These are phyloP conservation scores for Trypoxylon attenuatum DNA, from an alignment of 2,888 invertebrate species.

Conservation along the genomic window DNA sequence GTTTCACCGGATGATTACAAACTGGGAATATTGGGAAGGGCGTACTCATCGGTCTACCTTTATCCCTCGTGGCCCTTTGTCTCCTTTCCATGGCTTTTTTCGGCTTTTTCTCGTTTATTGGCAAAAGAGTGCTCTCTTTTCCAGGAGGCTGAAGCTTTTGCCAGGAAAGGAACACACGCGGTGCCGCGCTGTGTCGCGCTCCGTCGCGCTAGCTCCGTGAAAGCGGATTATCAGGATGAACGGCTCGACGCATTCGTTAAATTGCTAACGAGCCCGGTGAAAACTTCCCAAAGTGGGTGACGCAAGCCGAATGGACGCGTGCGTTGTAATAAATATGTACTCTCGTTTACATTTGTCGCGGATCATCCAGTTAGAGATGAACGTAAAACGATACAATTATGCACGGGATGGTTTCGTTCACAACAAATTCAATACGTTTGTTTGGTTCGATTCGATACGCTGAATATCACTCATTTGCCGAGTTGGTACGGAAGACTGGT, in stretches of 20 bases:
- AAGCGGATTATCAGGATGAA: not conserved
- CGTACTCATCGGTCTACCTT: not conserved
- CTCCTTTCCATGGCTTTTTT: not conserved
- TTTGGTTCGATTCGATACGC: too few species aligned
- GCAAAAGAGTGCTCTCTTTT: not conserved
- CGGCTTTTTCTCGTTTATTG: not conserved
- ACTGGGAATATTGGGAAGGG: not conserved
- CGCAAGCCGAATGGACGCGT: too few species aligned
- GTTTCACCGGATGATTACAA: conserved; percentile 1
- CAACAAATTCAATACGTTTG: not conserved
- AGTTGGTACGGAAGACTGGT: too few species aligned
- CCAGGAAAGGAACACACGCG: not conserved
- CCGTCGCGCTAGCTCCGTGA: not conserved
- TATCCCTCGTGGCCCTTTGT: not conserved
- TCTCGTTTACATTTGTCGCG: conserved; percentile 30
- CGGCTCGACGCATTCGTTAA: not conserved
- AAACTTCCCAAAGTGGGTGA: not conserved
- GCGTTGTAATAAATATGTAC: too few species aligned
- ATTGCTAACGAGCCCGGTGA: not conserved
- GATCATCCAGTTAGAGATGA: not conserved
- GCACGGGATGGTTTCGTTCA: too few species aligned
- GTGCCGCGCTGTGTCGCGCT: not conserved
- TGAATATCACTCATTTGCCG: too few species aligned
- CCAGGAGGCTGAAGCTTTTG: not conserved
- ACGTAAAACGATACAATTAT: conserved; percentile 12